These are phyloP conservation scores for Eupelmus urozonus DNA, from an alignment of 2,888 invertebrate species.

Conservation along the genomic window DNA sequence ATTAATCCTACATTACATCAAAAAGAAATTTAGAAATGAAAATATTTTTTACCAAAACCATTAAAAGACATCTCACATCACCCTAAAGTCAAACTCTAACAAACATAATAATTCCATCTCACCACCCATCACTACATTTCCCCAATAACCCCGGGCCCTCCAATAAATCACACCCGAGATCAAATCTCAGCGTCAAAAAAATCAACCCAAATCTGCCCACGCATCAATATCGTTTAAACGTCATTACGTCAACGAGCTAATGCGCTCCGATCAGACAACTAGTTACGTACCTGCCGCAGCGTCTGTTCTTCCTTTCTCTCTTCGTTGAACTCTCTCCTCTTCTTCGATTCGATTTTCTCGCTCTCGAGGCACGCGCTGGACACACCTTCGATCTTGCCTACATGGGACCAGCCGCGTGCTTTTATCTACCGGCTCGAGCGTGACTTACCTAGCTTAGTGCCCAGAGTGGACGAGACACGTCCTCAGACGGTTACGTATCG, in stretches of 20 bases:
- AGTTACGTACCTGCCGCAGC: background rate
- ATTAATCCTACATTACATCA: background rate
- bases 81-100: no score
- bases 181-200: background rate
- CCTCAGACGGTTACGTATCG: background rate
- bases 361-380: background rate
- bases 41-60: no score
- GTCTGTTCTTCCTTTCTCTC: conserved; percentile 29
- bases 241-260: no score
- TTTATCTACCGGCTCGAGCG: conserved; percentile 7
- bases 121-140: background rate
- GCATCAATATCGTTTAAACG: background rate
- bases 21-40: background rate
- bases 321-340: conserved; percentile 9
- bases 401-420: conserved; percentile 22
- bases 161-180: background rate
- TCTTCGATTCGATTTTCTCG: background rate
- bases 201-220: background rate
- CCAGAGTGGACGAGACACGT: no score
- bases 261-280: background rate
- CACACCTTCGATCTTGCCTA: background rate
- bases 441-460: background rate
- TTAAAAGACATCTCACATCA: no score
- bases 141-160: background rate
- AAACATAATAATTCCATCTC: no score